These are phyloP conservation scores for Orthonevra nobilis DNA, from an alignment of 2,888 invertebrate species.

Conservation along the genomic window DNA sequence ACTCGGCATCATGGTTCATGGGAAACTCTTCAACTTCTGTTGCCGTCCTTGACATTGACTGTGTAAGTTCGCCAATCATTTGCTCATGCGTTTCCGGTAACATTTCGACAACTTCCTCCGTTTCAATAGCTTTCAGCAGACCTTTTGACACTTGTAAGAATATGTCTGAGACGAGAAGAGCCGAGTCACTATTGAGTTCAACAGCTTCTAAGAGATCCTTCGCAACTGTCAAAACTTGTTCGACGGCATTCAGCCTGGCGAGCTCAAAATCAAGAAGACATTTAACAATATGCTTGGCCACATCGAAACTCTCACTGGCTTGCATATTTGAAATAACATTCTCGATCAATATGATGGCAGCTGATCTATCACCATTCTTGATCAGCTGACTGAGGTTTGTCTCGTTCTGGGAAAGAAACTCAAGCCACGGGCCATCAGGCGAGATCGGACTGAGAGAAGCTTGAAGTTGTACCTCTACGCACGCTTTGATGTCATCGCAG, in stretches of 20 bases:
- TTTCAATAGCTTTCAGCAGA: conserved; percentile 40
- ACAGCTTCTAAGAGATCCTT: conserved; percentile 32
- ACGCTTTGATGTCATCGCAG: conserved; percentile 71
- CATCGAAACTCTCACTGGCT: neutral
- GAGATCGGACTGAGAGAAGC: conserved; percentile 54
- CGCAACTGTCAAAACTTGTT: conserved; percentile 66
- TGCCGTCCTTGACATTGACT: conserved; percentile 54
- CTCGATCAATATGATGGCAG: conserved; percentile 47
- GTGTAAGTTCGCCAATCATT: conserved; percentile 25
- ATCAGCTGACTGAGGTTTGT: conserved; percentile 47
- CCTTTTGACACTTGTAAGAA: conserved; percentile 59
- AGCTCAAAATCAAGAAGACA: conserved; percentile 43
- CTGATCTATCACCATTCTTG: conserved; percentile 45
- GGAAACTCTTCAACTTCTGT: conserved; percentile 61
- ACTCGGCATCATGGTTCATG: conserved; percentile 29
- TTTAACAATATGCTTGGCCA: conserved; percentile 13
- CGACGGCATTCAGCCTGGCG: conserved; percentile 62
- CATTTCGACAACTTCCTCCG: conserved; percentile 63
- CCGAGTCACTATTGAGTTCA: conserved; percentile 53
- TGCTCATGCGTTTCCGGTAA: conserved; percentile 36
- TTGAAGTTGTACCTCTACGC: conserved; percentile 37
- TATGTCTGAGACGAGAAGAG: conserved; percentile 42
- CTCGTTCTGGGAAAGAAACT: conserved; percentile 31
- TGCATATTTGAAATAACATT: conserved; percentile 43
- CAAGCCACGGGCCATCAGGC: conserved; percentile 4